Evolutionary conservation across 2,888 invertebrate species (phyloP).

Genomic region (Byasa hedistus): DNA sequence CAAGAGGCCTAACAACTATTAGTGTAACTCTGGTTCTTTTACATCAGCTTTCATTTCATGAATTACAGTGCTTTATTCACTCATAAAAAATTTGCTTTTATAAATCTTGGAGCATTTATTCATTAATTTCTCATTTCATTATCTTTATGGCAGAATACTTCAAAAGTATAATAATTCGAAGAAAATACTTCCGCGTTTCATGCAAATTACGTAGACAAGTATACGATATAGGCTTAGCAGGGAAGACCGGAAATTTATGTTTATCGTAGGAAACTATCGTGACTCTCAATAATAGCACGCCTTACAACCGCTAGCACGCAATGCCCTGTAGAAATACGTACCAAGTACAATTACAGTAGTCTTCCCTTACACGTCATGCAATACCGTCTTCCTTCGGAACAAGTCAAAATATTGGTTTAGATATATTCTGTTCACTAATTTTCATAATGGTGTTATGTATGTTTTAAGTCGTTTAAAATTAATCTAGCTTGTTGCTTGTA

Average conservation of each 20-base stretch:
- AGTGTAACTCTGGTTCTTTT: too few relatives aligned
- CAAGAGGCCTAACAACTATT: too few relatives aligned
- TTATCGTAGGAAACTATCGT: slow-evolving; percentile 60
- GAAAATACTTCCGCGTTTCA: slow-evolving; percentile 32
- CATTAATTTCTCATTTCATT: too few relatives aligned
- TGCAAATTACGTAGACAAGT: slow-evolving; percentile 38
- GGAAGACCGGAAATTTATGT: slow-evolving; percentile 36
- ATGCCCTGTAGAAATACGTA: slow-evolving; percentile 48
- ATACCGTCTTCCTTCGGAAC: slow-evolving; percentile 45
- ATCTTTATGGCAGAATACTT: too few relatives aligned
- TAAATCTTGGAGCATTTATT: too few relatives aligned
- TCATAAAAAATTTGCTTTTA: too few relatives aligned
- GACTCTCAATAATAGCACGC: slow-evolving; percentile 58
- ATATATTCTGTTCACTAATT: slow-evolving; percentile 20
- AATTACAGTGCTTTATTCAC: too few relatives aligned
- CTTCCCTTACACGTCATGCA: slow-evolving; percentile 60
- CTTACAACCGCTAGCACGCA: slow-evolving; percentile 71
- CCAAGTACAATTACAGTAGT: slow-evolving; percentile 59
- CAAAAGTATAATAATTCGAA: slow-evolving; percentile 12
- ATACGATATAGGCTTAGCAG: slow-evolving; percentile 18
- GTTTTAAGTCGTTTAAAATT: slow-evolving; percentile 33
- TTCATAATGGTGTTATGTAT: slow-evolving; percentile 53
- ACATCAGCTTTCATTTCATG: too few relatives aligned
- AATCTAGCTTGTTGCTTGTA: background rate
- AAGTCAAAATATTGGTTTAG: slow-evolving; percentile 1